Base-by-base conservation (phyloP, 2,797 vertebrate species). In the Fundulus diaphanus region DNA sequence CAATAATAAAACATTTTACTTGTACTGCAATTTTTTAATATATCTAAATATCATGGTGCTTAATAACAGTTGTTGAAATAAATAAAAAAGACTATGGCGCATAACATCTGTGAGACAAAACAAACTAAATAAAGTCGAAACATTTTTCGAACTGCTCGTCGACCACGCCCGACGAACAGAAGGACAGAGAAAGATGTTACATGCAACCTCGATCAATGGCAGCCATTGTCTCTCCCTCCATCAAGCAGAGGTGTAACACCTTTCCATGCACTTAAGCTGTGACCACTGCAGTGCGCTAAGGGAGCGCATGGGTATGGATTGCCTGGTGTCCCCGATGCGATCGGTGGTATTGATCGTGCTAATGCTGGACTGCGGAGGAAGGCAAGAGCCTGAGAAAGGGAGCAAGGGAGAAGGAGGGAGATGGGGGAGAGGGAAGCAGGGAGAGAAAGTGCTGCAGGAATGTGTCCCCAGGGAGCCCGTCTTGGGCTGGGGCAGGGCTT, bases 361-460 rank as follows among this genome's bases (percentile, higher is more conserved):
- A 95, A 95, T 96, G 95, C 95, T 94, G 94, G 94, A 94, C 94
- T 95, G 94, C 94, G 84, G 94, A 94, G 92, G 93, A 94, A 95
- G 90, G 91, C 88, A 29, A 90, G 87, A 87, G 92, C 85, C 87
- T 87, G 90, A 92, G 90, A 93, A 89, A 91, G 83, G 82, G 88
- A 90, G 91, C 51, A 84, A 88, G 90, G 85, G 85, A 92, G 89
- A 90, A 89, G 77, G 76, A 88, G 81, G 77, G 89, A 91, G 89
- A 93, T 82, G 76, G 80, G 48, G 76, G 85, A 90, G 89, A 83
- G 87, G 83, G 72, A 78, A 68, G 54, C 31, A 48, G 70, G 73
- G 81, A 74, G 82, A 73, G 86, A 86, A 88, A 94, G 91, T 92
- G 94, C 93, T 94, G 93, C 92, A 95, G 93, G 94, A 95, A 95